Evolutionary conservation across 2,888 invertebrate genomes (phyloP).

Genomic region (Panorpa germanica): DNA sequence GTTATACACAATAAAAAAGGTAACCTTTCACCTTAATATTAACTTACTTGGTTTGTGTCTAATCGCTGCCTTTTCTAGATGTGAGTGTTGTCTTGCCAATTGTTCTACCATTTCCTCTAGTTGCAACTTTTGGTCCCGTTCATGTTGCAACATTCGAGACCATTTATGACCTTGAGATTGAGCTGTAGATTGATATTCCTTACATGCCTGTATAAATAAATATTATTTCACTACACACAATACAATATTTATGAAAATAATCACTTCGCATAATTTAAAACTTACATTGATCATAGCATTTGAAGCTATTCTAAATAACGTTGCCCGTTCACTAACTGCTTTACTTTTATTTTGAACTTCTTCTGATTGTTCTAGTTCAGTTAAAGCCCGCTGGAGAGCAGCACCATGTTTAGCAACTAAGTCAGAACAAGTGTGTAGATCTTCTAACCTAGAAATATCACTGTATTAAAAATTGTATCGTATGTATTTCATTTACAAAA

Average conservation of each 20-base stretch:
- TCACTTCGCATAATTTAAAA: conserved; percentile 13
- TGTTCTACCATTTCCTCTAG: conserved; percentile 95
- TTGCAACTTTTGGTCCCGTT: conserved; percentile 81
- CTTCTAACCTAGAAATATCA: conserved; percentile 47
- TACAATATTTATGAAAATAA: conserved; percentile 1
- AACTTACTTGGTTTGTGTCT: conserved; percentile 33
- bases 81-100: conserved; percentile 90
- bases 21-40: background rate
- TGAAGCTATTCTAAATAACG: conserved; percentile 88
- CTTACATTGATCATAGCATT: conserved; percentile 92
- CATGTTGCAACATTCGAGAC: conserved; percentile 83
- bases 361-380: conserved; percentile 55
- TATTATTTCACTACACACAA: background rate
- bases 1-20: too few species aligned
- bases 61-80: conserved; percentile 78
- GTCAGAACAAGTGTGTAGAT: conserved; percentile 81
- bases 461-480: background rate
- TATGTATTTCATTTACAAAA: background rate
- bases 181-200: conserved; percentile 78
- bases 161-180: conserved; percentile 82
- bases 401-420: conserved; percentile 76
- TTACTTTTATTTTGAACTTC: conserved; percentile 59
- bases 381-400: conserved; percentile 61
- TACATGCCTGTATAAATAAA: conserved; percentile 50
- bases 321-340: conserved; percentile 81